A percentile compares a stretch with the other conserved stretches of the same genome.
phyloP scores from a whole-genome alignment of 2,113 vertebrate species.

The Rhodinocichla rosea region DNA sequence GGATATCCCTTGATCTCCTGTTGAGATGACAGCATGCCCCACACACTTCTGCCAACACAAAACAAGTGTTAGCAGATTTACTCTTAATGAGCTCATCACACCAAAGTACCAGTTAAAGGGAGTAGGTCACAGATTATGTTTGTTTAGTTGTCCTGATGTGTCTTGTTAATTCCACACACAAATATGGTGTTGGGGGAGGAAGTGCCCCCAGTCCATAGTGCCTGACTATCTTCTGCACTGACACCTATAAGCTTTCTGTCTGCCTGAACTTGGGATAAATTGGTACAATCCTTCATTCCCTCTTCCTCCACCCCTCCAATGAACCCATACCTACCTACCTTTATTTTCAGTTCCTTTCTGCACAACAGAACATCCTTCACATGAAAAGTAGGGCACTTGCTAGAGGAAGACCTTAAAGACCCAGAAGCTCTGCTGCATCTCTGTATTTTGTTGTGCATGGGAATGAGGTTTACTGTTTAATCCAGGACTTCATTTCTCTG shows the following conservation, averaged over 20 bases:
- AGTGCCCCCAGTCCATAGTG: background rate
- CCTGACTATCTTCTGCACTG: background rate
- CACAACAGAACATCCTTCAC: background rate
- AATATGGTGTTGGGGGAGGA: background rate
- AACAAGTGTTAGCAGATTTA: conserved; percentile 58
- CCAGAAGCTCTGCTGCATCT: background rate
- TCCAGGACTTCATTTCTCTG: background rate
- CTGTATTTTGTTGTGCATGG: background rate
- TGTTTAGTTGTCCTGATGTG: conserved; percentile 30
- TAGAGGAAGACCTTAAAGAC: background rate
- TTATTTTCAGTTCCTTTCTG: background rate
- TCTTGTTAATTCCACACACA: background rate
- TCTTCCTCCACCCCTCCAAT: too few relatives aligned
- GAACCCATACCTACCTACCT: background rate
- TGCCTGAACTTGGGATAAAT: background rate
- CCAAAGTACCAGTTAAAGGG: conserved; percentile 42
- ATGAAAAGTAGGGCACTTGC: background rate
- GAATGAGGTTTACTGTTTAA: background rate
- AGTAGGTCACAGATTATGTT: conserved; percentile 61
- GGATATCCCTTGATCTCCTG: conserved; percentile 53
- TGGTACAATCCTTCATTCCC: background rate
- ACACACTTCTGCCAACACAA: conserved; percentile 29
- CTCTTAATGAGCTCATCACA: conserved; percentile 67
- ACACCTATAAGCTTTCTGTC: background rate
- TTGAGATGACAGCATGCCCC: conserved; percentile 52